Percentiles rank a stretch among this genome's conserved stretches.
phyloP scores from a whole-genome alignment of 2,797 vertebrate genomes.

The Centropyge bicolor region DNA sequence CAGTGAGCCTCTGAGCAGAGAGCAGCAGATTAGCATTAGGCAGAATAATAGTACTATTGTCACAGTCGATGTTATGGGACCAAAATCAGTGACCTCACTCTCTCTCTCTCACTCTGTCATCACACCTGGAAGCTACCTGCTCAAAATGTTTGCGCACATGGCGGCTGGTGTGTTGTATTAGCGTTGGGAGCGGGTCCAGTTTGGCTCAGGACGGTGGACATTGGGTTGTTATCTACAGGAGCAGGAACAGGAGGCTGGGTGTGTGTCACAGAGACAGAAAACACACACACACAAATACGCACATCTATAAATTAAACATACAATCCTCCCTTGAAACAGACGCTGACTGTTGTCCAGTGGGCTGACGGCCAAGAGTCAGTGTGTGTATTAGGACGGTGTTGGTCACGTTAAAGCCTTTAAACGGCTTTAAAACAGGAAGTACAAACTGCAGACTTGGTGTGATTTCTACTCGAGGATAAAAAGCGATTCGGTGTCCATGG shows the following conservation, averaged over 20 bases:
- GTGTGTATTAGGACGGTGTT: neutral
- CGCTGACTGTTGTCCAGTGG: constrained; percentile 18
- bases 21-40: constrained; percentile 24
- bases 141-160: constrained; percentile 58
- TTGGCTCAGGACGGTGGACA: constrained; percentile 65
- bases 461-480: constrained; percentile 8
- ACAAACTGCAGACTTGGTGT: constrained; percentile 4
- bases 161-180: constrained; percentile 65
- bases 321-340: constrained; percentile 23
- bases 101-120: constrained; percentile 44
- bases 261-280: constrained; percentile 36
- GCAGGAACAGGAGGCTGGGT: constrained; percentile 69
- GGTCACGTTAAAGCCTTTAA: constrained; percentile 30
- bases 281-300: constrained; percentile 14
- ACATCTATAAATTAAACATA: constrained; percentile 49
- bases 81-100: constrained; percentile 22
- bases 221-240: constrained; percentile 73
- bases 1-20: neutral
- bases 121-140: constrained; percentile 48
- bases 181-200: constrained; percentile 71
- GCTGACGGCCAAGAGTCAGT: constrained; percentile 18
- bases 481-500: neutral
- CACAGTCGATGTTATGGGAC: constrained; percentile 32
- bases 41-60: constrained; percentile 2
- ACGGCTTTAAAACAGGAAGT: constrained; percentile 14